Base-by-base conservation (phyloP, 2,888 invertebrate species). In the Acrobasis suavella region DNA sequence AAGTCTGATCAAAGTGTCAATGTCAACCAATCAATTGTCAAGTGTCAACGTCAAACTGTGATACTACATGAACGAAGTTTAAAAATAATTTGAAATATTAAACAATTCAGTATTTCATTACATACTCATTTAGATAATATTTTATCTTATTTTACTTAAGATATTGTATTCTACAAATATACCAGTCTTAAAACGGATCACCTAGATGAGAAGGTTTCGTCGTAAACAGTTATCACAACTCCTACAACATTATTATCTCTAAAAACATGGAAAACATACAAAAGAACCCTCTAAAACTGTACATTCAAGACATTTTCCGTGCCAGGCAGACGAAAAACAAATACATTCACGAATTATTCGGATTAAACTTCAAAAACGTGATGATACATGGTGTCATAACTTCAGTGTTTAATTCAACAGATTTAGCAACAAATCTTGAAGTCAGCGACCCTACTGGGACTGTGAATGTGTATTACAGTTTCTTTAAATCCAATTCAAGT, bases 251-350 rank as follows among this genome's bases (percentile, higher is more conserved):
- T 14, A 14, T 46, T 14, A 2, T 46, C 7, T n/a, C 14, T 14
- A 46, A 64, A 56, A 67, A 65, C 66, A 68, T 64, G 65, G 68
- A 67, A 67, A 68, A 59, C 60, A 62, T 54, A 61, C 85, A 86
- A 76, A 79, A 66, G 52, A 76, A 73, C 58, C 91, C 91, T 0
- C 14, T 91, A 17, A 92, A 92, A 71, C 60, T 91, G 3, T 90
- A 86, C 71, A 83, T 91, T 50, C 92, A 91, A 79, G 92, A 92
- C 64, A 79, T 91, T 62, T 91, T 80, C 72, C 89, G 91, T 68
- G 91, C 91, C 14, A 80, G 77, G 68, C 74, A 74, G 62, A 79
- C 75, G 12, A 76, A 82, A 67, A 85, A 85, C 70, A 88, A 85
- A 72, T 92, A 91, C 65, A 74, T 86, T 42, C 90, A 89, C 68